Evolutionary conservation across 2,888 invertebrate genomes (phyloP).

Genomic region (Salpingus planirostris): DNA sequence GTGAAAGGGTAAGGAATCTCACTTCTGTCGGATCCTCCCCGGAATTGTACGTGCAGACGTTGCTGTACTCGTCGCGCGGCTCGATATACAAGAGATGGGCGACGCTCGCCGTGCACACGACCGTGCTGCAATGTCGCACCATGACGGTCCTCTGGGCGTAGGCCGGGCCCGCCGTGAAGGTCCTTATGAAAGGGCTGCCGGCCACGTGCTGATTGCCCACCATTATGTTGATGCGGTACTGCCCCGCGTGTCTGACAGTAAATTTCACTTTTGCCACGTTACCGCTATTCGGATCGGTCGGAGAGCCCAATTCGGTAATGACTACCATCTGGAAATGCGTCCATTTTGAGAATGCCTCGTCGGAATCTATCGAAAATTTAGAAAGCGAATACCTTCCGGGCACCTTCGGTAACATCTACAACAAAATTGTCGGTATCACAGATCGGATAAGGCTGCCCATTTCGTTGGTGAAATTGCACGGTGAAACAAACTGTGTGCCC

Average conservation of each 20-base stretch:
- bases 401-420: conserved; percentile 79
- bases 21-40: conserved; percentile 54
- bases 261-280: conserved; percentile 86
- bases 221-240: conserved; percentile 77
- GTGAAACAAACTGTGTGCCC: conserved; percentile 89
- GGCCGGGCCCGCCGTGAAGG: conserved; percentile 75
- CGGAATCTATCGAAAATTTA: not conserved
- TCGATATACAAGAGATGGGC: conserved; percentile 74
- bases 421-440: conserved; percentile 86
- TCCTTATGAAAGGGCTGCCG: conserved; percentile 78
- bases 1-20: conserved; percentile 5
- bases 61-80: conserved; percentile 87
- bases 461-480: conserved; percentile 84
- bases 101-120: conserved; percentile 70
- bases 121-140: conserved; percentile 72
- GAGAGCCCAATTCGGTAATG: conserved; percentile 80
- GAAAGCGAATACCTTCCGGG: conserved; percentile 53
- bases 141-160: conserved; percentile 78
- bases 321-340: conserved; percentile 70
- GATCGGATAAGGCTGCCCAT: conserved; percentile 90
- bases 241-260: conserved; percentile 83
- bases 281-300: conserved; percentile 73
- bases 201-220: conserved; percentile 73
- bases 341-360: not conserved
- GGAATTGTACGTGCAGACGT: conserved; percentile 60